phyloP scores from a whole-genome alignment of 1,140 invertebrate genomes.

The Hylyphantes graminicola region DNA sequence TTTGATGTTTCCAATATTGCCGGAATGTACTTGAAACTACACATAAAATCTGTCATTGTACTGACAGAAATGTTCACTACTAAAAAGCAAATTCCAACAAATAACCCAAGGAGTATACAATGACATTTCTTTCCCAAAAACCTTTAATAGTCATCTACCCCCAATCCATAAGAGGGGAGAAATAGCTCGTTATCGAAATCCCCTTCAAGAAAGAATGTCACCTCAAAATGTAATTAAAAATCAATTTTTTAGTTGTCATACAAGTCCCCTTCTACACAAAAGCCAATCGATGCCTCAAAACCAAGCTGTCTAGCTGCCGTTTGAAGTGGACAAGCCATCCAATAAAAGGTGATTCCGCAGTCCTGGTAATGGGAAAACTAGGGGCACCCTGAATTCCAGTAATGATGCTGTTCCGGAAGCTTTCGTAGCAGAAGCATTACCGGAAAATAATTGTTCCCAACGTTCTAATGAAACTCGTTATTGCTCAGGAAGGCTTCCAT shows the following conservation, averaged over 20 bases:
- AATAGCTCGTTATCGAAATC: not conserved
- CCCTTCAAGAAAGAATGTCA: not conserved
- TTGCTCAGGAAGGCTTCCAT: conserved; percentile 46
- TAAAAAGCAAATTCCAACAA: too few species aligned
- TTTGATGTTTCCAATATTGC: too few species aligned
- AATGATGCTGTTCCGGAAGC: conserved; percentile 56
- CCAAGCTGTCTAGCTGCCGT: conserved; percentile 25
- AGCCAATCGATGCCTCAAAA: conserved; percentile 48
- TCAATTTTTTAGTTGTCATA: conserved; percentile 55
- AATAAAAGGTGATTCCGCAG: conserved; percentile 50
- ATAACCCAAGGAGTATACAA: too few species aligned
- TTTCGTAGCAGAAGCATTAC: conserved; percentile 50
- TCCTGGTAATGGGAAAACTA: conserved; percentile 56
- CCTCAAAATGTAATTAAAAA: conserved; percentile 53
- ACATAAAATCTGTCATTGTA: too few species aligned
- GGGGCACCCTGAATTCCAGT: conserved; percentile 52
- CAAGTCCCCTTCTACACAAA: not conserved
- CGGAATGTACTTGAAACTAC: too few species aligned
- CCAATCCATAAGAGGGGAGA: not conserved
- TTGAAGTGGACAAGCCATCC: conserved; percentile 59
- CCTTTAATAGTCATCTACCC: too few species aligned
- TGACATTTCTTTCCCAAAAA: too few species aligned
- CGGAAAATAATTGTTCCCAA: conserved; percentile 59
- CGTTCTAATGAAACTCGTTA: conserved; percentile 59
- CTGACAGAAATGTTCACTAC: too few species aligned